Base-by-base conservation (phyloP, 2,888 invertebrate species). In the Eubasilissa splendida region DNA sequence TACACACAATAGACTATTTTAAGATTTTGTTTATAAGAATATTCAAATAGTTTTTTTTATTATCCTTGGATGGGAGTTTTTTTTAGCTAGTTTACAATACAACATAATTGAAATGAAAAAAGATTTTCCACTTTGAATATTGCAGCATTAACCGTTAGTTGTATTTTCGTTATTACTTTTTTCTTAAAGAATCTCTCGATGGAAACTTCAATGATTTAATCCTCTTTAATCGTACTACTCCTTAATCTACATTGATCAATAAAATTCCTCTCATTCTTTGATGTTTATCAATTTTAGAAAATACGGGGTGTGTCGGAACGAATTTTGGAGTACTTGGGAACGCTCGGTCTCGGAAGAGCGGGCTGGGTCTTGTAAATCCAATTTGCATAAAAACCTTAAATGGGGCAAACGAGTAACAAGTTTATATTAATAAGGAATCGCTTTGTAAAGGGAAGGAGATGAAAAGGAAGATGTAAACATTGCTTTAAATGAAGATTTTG, bases 341-440 rank as follows among this genome's bases (percentile, higher is more conserved):
- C 50, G 3, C 50, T n/a, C 10, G 5, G 68, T 5, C 12, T 52
- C 50, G 2, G 14, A 12, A n/a, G 58, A 58, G 58, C 58, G 58
- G 12, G 12, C 4, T 10, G 52, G 52, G 50, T 68, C 68, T 68
- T 68, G 68, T n/a, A 68, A 68, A 68, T 68, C 68, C 68, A 68
- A 68, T 68, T 68, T 52, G 14, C 52, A 52, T 68, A 68, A 68
- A 68, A 68, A 68, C 14, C 12, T 12, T 50, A 52, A 68, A 68
- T 10, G 14, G 68, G 68, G 42, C 68, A 50, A 68, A 68, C 52
- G 68, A 7, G 52, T 42, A 68, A 14, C 68, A 50, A 68, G 68
- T 68, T 68, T 58, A 68, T n/a, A 52, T 68, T 52, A 68, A 52
- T 68, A 68, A 50, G 52, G 68, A 68, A 68, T 14, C 50, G 50